A percentile compares a stretch with the other conserved stretches of the same genome.
Conservation (phyloP, 1,140 invertebrate genomes). For the Brachionus rubens region DNA sequence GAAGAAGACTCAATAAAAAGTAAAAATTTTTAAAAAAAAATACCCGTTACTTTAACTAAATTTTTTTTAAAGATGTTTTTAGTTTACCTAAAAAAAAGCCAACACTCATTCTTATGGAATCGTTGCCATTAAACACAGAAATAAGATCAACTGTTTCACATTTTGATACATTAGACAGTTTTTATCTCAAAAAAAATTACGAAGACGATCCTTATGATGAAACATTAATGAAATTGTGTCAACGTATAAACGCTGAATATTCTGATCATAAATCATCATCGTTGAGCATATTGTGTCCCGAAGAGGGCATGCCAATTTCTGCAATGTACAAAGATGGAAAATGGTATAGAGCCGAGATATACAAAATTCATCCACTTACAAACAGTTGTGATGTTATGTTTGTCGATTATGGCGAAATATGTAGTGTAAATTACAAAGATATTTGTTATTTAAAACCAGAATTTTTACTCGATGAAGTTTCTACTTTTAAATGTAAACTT, state of each 20-base stretch:
- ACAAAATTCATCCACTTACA: background rate
- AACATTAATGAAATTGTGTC: background rate
- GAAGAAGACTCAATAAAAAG: too few relatives aligned
- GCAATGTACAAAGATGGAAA: background rate
- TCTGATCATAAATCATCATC: too few relatives aligned
- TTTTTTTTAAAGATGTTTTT: too few relatives aligned
- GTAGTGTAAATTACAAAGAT: background rate
- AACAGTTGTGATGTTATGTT: background rate
- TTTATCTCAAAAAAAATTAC: background rate
- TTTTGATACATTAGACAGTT: background rate
- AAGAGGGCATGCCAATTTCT: background rate
- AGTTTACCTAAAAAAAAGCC: too few relatives aligned
- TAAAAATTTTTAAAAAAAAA: too few relatives aligned
- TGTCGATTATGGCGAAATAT: slow-evolving; percentile 8
- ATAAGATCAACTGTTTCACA: background rate
- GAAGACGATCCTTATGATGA: slow-evolving; percentile 3
- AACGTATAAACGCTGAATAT: slow-evolving; percentile 1
- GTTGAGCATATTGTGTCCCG: too few relatives aligned
- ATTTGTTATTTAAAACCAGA: slow-evolving; percentile 10
- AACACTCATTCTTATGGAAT: background rate
- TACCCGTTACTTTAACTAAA: too few relatives aligned
- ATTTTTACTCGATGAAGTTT: background rate
- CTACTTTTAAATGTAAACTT: slow-evolving; percentile 1
- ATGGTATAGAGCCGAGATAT: slow-evolving; percentile 2
- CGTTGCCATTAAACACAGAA: background rate